Evolutionary conservation across 2,888 invertebrate genomes (phyloP).

Genomic region (Sycophila texana): DNA sequence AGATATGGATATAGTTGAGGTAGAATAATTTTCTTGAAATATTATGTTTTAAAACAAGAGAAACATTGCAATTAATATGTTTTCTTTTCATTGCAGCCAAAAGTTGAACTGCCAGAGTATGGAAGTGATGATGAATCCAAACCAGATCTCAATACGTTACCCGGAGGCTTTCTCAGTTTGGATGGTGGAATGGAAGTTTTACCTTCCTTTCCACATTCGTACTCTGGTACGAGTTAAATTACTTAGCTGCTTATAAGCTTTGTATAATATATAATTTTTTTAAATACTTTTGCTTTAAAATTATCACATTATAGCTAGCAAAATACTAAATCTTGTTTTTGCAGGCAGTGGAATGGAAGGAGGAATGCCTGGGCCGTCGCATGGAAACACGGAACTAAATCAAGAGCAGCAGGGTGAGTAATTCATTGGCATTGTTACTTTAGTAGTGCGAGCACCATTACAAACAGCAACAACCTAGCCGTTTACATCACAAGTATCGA

Average conservation of each 20-base stretch:
- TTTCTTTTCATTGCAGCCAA: constrained; percentile 77
- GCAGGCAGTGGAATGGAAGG: constrained; percentile 71
- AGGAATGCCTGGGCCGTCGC: constrained; percentile 74
- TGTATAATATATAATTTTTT: neutral
- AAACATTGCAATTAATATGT: constrained; percentile 41
- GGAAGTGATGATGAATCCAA: constrained; percentile 82
- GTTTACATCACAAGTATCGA: constrained; percentile 73
- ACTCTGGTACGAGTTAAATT: constrained; percentile 67
- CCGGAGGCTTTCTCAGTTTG: constrained; percentile 73
- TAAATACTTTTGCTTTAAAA: neutral
- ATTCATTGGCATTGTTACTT: constrained; percentile 61
- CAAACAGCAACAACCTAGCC: constrained; percentile 76
- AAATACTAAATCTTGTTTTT: constrained; percentile 38
- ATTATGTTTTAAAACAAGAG: constrained; percentile 1
- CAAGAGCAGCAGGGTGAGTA: constrained; percentile 75
- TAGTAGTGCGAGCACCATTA: constrained; percentile 76
- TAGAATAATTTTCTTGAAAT: constrained; percentile 50
- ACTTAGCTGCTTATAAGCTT: neutral
- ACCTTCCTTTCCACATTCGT: constrained; percentile 72
- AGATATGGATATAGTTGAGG: constrained; percentile 75
- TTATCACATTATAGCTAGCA: neutral
- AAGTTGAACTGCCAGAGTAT: constrained; percentile 85
- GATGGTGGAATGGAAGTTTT: constrained; percentile 75
- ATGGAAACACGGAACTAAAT: constrained; percentile 71
- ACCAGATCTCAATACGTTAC: constrained; percentile 72